These are phyloP conservation scores for Olivierus martensii DNA, from an alignment of 1,140 invertebrate species.

Conservation along the genomic window DNA sequence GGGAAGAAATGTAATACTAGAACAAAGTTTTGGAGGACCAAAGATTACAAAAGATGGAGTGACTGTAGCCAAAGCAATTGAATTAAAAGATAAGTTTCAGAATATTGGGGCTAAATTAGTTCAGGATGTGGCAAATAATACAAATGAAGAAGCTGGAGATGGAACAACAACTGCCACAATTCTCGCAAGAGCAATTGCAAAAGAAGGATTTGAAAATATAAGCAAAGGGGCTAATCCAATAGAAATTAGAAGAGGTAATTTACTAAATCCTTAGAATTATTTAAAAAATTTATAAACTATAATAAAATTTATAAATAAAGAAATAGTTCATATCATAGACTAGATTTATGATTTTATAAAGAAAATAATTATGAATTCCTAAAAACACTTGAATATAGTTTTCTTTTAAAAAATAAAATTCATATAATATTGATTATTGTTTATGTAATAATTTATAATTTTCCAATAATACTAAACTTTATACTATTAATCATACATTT, in stretches of 20 bases:
- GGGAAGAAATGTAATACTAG: constrained; percentile 97
- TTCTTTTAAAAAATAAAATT: no score
- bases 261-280: no score
- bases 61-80: constrained; percentile 96
- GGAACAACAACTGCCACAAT: constrained; percentile 98
- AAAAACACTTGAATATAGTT: no score
- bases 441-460: no score
- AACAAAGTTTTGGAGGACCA: constrained; percentile 98
- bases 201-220: constrained; percentile 98
- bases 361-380: no score
- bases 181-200: constrained; percentile 92
- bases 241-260: constrained; percentile 79
- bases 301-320: no score
- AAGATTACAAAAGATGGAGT: constrained; percentile 99
- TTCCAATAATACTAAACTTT: no score
- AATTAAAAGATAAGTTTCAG: constrained; percentile 98
- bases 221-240: constrained; percentile 97
- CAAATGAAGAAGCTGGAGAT: constrained; percentile 99
- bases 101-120: constrained; percentile 99
- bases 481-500: no score
- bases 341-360: no score
- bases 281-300: no score
- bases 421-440: no score
- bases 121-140: constrained; percentile 98
- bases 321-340: no score